Percentiles rank a stretch among this genome's conserved stretches.
Conservation (phyloP, 2,888 invertebrate genomes). For the Pelosia muscerda region DNA sequence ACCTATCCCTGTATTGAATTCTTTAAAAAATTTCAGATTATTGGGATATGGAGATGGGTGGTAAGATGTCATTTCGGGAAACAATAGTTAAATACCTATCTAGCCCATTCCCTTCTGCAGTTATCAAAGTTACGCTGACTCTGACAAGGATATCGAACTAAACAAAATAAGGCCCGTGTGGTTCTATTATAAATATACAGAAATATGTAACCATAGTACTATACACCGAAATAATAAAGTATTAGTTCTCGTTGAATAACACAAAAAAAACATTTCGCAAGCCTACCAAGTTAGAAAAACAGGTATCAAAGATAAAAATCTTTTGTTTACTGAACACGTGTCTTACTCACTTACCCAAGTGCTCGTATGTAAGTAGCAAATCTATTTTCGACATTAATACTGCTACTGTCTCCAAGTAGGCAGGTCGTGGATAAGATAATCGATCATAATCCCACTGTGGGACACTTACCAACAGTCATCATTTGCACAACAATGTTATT, state of each 20-base stretch:
- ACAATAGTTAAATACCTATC: too few relatives aligned
- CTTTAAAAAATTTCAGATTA: too few relatives aligned
- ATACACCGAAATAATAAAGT: background rate
- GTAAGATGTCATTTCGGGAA: too few relatives aligned
- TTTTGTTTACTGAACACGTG: slow-evolving; percentile 18
- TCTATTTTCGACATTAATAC: slow-evolving; percentile 38
- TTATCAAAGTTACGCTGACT: background rate
- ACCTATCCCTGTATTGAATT: too few relatives aligned
- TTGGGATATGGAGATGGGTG: too few relatives aligned
- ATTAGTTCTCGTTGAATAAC: background rate
- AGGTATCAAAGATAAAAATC: slow-evolving; percentile 8
- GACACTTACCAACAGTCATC: slow-evolving; percentile 38
- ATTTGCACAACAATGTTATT: slow-evolving; percentile 47
- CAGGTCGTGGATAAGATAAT: slow-evolving; percentile 63
- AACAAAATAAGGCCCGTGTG: background rate
- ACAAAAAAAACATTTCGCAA: slow-evolving; percentile 2
- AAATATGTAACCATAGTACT: background rate
- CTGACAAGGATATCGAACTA: background rate
- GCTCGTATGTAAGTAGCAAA: slow-evolving; percentile 22
- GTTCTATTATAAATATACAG: background rate
- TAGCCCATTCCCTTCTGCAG: too few relatives aligned
- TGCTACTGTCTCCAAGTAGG: slow-evolving; percentile 40
- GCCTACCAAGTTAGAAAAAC: background rate
- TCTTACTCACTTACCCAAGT: slow-evolving; percentile 13
- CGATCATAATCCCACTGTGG: slow-evolving; percentile 51